Conservation (phyloP, 1,140 invertebrate genomes). For the Brachionus plicatilis region DNA sequence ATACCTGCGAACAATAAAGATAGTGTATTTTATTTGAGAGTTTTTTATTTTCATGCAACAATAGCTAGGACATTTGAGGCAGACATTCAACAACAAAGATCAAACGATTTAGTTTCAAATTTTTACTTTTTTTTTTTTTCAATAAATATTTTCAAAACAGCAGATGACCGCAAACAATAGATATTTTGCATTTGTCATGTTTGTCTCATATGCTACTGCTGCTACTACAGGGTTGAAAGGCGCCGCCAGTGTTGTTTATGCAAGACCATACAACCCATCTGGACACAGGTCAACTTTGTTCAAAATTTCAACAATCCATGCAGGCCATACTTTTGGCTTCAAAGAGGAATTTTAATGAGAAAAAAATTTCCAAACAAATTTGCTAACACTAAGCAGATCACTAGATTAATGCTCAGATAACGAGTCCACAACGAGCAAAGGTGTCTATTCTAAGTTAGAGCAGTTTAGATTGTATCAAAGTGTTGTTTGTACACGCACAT, state of each 20-base stretch:
- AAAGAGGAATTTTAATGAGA: neutral
- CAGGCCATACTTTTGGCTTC: neutral
- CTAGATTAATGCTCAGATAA: neutral
- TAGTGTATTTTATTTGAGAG: neutral
- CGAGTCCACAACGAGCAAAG: neutral
- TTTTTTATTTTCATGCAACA: neutral
- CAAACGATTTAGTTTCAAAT: neutral
- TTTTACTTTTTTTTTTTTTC: neutral
- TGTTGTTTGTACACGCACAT: neutral
- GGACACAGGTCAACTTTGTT: neutral
- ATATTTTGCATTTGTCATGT: neutral
- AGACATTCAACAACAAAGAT: neutral
- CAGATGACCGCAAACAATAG: neutral
- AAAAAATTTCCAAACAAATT: neutral
- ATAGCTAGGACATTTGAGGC: neutral
- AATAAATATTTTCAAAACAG: neutral
- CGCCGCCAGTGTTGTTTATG: neutral
- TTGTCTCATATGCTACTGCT: neutral
- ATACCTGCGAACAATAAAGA: neutral
- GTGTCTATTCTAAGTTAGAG: slow-evolving; percentile 8
- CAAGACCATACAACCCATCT: neutral
- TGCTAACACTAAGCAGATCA: neutral
- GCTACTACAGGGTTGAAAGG: neutral
- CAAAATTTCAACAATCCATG: neutral
- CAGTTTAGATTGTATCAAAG: neutral